Evolutionary conservation across 2,888 invertebrate species (phyloP).

Genomic region (Heliconius charithonia): DNA sequence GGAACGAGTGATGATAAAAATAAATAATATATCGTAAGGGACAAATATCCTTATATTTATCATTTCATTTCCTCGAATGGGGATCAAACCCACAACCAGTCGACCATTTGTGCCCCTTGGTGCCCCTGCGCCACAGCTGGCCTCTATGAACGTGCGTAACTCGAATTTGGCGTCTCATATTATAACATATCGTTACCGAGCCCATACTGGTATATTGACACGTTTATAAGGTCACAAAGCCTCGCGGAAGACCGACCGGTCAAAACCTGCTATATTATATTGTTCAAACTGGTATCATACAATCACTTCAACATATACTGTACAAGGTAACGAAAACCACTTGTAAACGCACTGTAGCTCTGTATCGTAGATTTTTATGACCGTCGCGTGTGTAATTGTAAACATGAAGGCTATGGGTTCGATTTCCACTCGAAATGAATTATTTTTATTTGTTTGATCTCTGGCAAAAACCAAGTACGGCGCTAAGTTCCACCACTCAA

Average conservation of each 20-base stretch:
- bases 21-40: too few species aligned
- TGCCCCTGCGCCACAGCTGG: not conserved
- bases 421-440: not conserved
- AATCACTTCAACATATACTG: conserved; percentile 30
- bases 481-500: not conserved
- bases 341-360: not conserved
- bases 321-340: conserved; percentile 36
- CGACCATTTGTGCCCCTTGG: not conserved
- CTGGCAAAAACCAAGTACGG: not conserved
- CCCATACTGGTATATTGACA: conserved; percentile 17
- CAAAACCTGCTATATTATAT: conserved; percentile 36
- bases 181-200: conserved; percentile 10
- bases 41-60: too few species aligned
- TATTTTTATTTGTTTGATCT: not conserved
- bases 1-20: too few species aligned
- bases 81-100: too few species aligned
- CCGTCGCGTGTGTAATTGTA: not conserved
- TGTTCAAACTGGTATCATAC: conserved; percentile 42
- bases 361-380: not conserved
- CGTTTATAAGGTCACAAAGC: conserved; percentile 41
- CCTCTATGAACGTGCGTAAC: not conserved
- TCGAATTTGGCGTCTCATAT: not conserved
- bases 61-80: too few species aligned
- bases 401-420: not conserved
- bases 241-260: conserved; percentile 48